These are phyloP conservation scores for Rhynchophorus ferrugineus DNA, from an alignment of 1,140 invertebrate species.

Conservation along the genomic window DNA sequence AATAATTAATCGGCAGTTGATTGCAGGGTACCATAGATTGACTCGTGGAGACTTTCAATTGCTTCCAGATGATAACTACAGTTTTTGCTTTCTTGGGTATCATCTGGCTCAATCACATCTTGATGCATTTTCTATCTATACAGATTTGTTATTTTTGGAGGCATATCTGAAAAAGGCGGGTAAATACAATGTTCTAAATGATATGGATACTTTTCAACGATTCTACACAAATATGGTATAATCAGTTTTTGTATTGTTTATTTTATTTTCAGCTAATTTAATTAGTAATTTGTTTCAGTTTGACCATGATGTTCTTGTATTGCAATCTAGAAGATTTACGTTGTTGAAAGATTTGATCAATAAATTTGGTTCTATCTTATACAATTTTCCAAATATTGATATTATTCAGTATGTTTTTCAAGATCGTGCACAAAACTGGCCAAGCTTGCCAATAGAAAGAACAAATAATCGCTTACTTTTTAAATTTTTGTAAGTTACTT, in stretches of 20 bases:
- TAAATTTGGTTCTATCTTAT: slow-evolving; percentile 21
- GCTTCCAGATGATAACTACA: slow-evolving; percentile 40
- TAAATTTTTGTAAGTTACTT: too few relatives aligned
- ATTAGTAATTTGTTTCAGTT: too few relatives aligned
- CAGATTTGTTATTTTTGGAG: slow-evolving; percentile 39
- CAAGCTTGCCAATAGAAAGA: slow-evolving; percentile 6
- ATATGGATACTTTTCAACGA: slow-evolving; percentile 39
- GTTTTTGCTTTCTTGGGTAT: slow-evolving; percentile 41
- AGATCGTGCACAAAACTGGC: slow-evolving; percentile 19
- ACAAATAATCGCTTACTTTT: too few relatives aligned
- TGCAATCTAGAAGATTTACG: too few relatives aligned
- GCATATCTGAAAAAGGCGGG: slow-evolving; percentile 38
- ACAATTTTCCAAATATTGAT: slow-evolving; percentile 23
- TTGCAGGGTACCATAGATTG: slow-evolving; percentile 30
- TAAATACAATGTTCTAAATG: slow-evolving; percentile 37
- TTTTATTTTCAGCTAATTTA: too few relatives aligned
- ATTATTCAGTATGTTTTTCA: slow-evolving; percentile 29
- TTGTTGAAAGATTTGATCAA: slow-evolving; percentile 31
- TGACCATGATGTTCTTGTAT: too few relatives aligned
- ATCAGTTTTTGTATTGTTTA: too few relatives aligned
- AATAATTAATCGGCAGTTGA: slow-evolving; percentile 35
- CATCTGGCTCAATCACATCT: slow-evolving; percentile 37
- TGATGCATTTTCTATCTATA: slow-evolving; percentile 35
- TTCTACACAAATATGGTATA: too few relatives aligned
- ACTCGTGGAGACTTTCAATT: slow-evolving; percentile 31